Percentiles rank a stretch among this genome's conserved stretches.
These are phyloP conservation scores for Chrysomallon squamiferum DNA, from an alignment of 1,140 invertebrate genomes.

Conservation along the genomic window DNA sequence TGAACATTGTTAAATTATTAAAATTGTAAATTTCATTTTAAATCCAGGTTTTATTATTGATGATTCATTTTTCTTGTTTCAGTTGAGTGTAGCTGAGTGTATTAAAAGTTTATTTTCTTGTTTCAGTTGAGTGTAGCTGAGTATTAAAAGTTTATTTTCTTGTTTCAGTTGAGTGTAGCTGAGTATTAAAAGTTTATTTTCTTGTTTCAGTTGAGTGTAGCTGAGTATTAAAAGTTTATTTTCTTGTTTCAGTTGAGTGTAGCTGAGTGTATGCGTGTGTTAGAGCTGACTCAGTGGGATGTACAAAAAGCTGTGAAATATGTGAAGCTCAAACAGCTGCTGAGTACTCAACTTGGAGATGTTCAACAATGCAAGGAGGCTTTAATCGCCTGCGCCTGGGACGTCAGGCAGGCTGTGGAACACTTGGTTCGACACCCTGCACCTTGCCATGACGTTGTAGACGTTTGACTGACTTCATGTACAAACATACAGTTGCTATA, in stretches of 20 bases:
- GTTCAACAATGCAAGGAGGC: slow-evolving; percentile 58
- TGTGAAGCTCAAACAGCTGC: slow-evolving; percentile 73
- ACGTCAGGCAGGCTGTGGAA: slow-evolving; percentile 61
- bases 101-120: too few relatives aligned
- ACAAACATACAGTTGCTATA: too few relatives aligned
- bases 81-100: slow-evolving; percentile 82
- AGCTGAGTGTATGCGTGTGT: slow-evolving; percentile 79
- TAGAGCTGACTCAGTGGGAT: slow-evolving; percentile 87
- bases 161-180: too few relatives aligned
- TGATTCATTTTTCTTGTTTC: slow-evolving; percentile 43
- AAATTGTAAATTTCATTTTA: neutral
- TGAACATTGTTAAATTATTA: neutral
- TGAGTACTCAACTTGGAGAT: slow-evolving; percentile 56
- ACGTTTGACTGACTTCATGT: slow-evolving; percentile 27
- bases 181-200: too few relatives aligned
- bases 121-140: too few relatives aligned
- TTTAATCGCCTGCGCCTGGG: slow-evolving; percentile 60
- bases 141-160: too few relatives aligned
- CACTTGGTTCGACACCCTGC: slow-evolving; percentile 46
- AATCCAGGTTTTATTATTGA: too few relatives aligned
- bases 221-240: too few relatives aligned
- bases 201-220: too few relatives aligned
- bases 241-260: slow-evolving; percentile 71
- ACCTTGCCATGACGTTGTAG: slow-evolving; percentile 48
- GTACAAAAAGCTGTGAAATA: slow-evolving; percentile 89